phyloP scores from a whole-genome alignment of 2,113 vertebrate species.

The Anolis carolinensis region DNA sequence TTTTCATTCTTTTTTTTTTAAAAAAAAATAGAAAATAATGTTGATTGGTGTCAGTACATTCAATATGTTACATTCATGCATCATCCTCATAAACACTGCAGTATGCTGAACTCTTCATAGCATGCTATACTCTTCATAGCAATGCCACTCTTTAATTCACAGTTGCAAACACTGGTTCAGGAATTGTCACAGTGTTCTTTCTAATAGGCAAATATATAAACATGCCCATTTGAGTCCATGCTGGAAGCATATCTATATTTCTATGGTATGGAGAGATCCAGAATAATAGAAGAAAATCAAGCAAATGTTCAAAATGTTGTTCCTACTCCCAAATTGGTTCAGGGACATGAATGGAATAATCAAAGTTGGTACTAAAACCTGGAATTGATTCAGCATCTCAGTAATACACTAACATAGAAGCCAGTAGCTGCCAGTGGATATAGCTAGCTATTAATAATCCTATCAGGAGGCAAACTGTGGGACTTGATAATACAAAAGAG shows the following conservation, averaged over 20 bases:
- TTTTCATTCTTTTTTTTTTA: rapidly evolving
- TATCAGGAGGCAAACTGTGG: not conserved
- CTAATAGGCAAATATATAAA: not conserved
- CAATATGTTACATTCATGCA: not conserved
- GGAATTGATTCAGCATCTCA: too few species aligned
- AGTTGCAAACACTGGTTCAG: not conserved
- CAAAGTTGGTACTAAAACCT: too few species aligned
- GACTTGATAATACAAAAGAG: not conserved
- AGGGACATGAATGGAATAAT: too few species aligned
- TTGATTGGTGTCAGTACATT: not conserved
- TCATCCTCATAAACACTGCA: not conserved
- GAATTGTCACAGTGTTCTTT: not conserved
- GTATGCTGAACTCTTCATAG: not conserved
- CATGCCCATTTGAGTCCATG: not conserved
- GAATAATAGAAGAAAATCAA: not conserved
- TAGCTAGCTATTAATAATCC: not conserved
- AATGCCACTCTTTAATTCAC: not conserved
- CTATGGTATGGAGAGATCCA: not conserved
- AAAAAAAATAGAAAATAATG: not conserved
- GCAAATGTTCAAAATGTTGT: not conserved
- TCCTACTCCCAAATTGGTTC: too few species aligned
- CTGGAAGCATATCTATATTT: not conserved
- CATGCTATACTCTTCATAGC: not conserved
- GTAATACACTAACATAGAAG: too few species aligned
- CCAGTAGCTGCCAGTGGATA: too few species aligned